phyloP scores from a whole-genome alignment of 2,797 vertebrate genomes.

The Buphagus erythrorhynchus region DNA sequence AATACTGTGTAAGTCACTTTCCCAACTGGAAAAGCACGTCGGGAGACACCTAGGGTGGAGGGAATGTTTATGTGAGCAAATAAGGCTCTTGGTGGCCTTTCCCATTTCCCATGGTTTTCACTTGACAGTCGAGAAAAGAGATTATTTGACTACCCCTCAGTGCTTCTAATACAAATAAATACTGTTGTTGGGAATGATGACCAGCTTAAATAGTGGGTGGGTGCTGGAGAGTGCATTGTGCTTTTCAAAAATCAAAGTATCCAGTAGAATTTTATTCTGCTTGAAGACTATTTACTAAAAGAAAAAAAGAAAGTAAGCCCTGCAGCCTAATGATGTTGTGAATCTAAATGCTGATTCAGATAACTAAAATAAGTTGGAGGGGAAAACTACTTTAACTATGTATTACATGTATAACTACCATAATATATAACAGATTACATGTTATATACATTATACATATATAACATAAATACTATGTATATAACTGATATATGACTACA shows the following conservation, averaged over 20 bases:
- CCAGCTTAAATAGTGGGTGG: rapidly evolving
- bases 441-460: no score
- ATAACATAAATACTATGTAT: rapidly evolving
- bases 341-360: background rate
- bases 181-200: background rate
- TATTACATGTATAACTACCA: background rate
- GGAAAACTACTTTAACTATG: background rate
- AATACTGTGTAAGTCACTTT: rapidly evolving
- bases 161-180: background rate
- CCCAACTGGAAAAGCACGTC: rapidly evolving
- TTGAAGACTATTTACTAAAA: background rate
- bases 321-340: background rate
- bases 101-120: rapidly evolving
- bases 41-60: rapidly evolving
- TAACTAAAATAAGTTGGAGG: background rate
- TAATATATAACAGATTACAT: no score
- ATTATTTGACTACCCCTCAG: rapidly evolving
- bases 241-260: background rate
- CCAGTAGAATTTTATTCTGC: background rate
- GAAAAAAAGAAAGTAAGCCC: background rate
- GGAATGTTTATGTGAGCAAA: rapidly evolving
- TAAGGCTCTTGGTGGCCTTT: background rate
- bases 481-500: background rate
- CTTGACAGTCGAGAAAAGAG: background rate
- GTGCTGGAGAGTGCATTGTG: background rate